A percentile compares a stretch with the other conserved stretches of the same genome.
Evolutionary conservation across 23 tunicate genomes (phyloP).

Genomic region (Corella eumyota): DNA sequence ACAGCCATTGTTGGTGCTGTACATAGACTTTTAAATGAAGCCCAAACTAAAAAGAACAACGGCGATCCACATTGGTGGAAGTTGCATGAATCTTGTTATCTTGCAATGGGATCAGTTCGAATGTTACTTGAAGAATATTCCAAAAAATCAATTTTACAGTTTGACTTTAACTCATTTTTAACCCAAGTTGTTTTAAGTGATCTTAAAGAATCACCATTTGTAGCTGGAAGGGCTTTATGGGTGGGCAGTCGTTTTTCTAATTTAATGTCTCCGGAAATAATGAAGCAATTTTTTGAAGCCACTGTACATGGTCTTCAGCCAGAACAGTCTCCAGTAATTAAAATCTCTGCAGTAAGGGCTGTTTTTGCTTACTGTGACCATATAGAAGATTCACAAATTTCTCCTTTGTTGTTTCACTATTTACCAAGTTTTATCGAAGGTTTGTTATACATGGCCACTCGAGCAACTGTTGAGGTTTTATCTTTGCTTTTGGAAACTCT

Average conservation of each 20-base stretch:
- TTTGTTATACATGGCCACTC: conserved; percentile 36
- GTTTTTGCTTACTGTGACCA: conserved; percentile 73
- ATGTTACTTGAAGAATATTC: conserved; percentile 19
- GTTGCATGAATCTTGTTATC: conserved; percentile 60
- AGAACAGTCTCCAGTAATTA: conserved; percentile 44
- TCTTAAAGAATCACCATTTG: conserved; percentile 35
- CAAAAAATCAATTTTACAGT: conserved; percentile 40
- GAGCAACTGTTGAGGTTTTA: conserved; percentile 64
- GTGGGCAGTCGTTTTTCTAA: conserved; percentile 70
- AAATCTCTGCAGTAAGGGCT: conserved; percentile 74
- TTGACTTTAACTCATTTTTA: conserved; percentile 58
- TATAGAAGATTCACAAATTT: conserved; percentile 12
- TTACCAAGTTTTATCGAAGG: conserved; percentile 39
- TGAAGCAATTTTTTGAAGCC: conserved; percentile 48
- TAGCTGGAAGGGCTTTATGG: conserved; percentile 75
- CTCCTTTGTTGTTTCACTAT: conserved; percentile 28
- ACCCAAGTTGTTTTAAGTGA: conserved; percentile 36
- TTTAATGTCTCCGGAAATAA: conserved; percentile 25
- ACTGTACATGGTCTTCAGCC: conserved; percentile 66
- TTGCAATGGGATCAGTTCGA: conserved; percentile 74
- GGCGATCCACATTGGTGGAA: conserved; percentile 80
- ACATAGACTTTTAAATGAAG: conserved; percentile 54
- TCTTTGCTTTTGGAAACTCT: conserved; percentile 60
- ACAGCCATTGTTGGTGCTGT: conserved; percentile 27
- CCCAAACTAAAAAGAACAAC: conserved; percentile 23